A percentile compares a stretch with the other conserved stretches of the same genome.
Conservation (phyloP, 2,888 invertebrate genomes). For the Pandemis corylana region DNA sequence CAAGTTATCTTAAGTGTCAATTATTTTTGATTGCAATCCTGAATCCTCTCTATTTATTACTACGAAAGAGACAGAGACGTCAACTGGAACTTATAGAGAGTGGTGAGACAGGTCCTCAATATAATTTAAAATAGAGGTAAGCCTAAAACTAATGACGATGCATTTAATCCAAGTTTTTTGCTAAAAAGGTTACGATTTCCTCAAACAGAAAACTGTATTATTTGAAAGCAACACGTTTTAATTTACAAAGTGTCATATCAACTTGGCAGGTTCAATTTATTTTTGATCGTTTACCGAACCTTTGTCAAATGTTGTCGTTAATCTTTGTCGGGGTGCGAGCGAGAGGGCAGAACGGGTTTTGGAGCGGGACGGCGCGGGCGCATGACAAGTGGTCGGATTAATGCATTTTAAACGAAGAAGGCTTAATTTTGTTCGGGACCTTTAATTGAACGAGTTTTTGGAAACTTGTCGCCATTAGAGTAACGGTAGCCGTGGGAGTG, state of each 20-base stretch:
- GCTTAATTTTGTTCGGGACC: constrained; percentile 80
- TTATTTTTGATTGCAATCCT: no score
- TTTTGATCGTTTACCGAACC: constrained; percentile 42
- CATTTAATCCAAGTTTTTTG: neutral
- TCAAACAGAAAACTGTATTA: constrained; percentile 13
- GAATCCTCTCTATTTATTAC: no score
- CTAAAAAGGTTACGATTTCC: constrained; percentile 10
- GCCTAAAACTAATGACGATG: no score
- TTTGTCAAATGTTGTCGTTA: constrained; percentile 65
- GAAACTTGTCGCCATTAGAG: constrained; percentile 56
- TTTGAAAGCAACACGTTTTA: constrained; percentile 44
- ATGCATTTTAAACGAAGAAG: constrained; percentile 84
- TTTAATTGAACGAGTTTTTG: constrained; percentile 76
- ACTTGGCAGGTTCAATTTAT: constrained; percentile 32
- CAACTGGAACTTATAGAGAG: no score
- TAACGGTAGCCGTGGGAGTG: constrained; percentile 24
- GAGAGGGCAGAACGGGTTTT: constrained; percentile 77
- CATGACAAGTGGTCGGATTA: constrained; percentile 84
- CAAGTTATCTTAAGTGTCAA: no score
- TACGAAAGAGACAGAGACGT: no score
- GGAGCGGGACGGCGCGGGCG: constrained; percentile 61
- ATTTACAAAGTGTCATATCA: constrained; percentile 68
- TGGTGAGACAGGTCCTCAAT: no score
- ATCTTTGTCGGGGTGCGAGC: constrained; percentile 71
- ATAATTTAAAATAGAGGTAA: no score